Evolutionary conservation across 2,797 vertebrate species (phyloP).

Genomic region (Diplodus sargus): DNA sequence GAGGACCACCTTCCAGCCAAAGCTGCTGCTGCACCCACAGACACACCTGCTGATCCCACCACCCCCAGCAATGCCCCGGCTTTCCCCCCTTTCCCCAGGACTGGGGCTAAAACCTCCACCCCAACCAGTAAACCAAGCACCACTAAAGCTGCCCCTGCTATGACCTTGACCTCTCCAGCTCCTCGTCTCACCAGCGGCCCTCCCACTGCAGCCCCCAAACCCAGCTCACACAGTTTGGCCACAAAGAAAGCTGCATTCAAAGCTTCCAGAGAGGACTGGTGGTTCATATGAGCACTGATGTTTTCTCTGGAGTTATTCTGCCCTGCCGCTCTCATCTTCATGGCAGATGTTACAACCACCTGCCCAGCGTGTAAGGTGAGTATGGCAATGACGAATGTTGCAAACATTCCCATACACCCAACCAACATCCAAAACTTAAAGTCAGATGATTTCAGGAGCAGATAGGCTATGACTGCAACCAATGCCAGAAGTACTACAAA

Average conservation of each 20-base stretch:
- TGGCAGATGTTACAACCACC: conserved; percentile 39
- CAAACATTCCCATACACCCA: conserved; percentile 72
- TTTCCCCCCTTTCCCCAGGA: conserved; percentile 59
- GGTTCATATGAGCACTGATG: conserved; percentile 43
- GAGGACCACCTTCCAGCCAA: conserved; percentile 57
- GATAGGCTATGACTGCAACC: conserved; percentile 50
- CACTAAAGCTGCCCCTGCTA: conserved; percentile 62
- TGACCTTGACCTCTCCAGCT: conserved; percentile 58
- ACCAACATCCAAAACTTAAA: conserved; percentile 80
- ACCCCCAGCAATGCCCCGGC: conserved; percentile 71
- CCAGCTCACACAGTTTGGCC: conserved; percentile 68
- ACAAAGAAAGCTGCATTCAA: conserved; percentile 64
- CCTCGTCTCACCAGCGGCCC: conserved; percentile 63
- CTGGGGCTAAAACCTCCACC: conserved; percentile 42
- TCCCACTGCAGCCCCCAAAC: conserved; percentile 70
- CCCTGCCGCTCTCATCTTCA: conserved; percentile 38
- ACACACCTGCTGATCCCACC: conserved; percentile 68
- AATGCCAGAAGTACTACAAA: conserved; percentile 60
- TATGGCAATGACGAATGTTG: conserved; percentile 68
- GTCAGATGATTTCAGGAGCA: conserved; percentile 56
- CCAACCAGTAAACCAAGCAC: conserved; percentile 40
- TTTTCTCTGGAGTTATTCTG: conserved; percentile 26
- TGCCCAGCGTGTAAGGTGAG: conserved; percentile 73
- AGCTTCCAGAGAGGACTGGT: conserved; percentile 62
- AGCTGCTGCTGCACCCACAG: conserved; percentile 62